Evolutionary conservation across 2,888 invertebrate species (phyloP).

Genomic region (Drosophila pseudotalamancana): DNA sequence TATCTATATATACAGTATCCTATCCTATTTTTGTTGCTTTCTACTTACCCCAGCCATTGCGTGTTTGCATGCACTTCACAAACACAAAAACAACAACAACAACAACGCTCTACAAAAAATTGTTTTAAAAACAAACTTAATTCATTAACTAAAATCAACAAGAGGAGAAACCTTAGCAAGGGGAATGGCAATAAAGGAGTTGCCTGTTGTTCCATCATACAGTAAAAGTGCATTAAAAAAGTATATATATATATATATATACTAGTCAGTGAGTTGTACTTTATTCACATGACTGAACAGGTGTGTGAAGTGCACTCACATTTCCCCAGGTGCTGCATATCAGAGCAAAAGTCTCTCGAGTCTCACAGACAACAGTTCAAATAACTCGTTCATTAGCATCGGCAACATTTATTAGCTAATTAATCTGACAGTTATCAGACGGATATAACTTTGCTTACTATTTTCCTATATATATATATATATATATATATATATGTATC

Average conservation of each 20-base stretch:
- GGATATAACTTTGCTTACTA: too few species aligned
- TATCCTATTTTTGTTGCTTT: constrained; percentile 6
- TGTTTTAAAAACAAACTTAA: constrained; percentile 58
- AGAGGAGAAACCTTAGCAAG: constrained; percentile 2
- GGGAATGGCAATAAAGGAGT: neutral
- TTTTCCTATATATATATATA: too few species aligned
- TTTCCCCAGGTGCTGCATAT: constrained; percentile 5
- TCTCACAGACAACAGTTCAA: constrained; percentile 2
- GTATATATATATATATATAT: neutral
- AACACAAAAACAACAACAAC: neutral
- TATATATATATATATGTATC: too few species aligned
- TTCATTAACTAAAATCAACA: constrained; percentile 69
- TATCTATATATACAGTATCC: neutral
- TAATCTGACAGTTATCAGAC: neutral
- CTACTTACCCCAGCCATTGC: constrained; percentile 41
- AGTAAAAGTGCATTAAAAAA: constrained; percentile 60
- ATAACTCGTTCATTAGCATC: constrained; percentile 2
- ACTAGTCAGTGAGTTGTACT: constrained; percentile 5
- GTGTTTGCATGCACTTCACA: constrained; percentile 58
- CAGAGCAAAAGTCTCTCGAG: neutral
- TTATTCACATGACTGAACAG: constrained; percentile 25
- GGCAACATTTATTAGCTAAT: neutral
- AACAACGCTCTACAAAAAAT: too few species aligned
- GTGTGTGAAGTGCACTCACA: constrained; percentile 20
- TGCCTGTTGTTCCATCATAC: constrained; percentile 26